Percentiles rank a stretch among this genome's conserved stretches.
These are phyloP conservation scores for Stratiolaelaps scimitus DNA, from an alignment of 1,140 invertebrate genomes.

Conservation along the genomic window DNA sequence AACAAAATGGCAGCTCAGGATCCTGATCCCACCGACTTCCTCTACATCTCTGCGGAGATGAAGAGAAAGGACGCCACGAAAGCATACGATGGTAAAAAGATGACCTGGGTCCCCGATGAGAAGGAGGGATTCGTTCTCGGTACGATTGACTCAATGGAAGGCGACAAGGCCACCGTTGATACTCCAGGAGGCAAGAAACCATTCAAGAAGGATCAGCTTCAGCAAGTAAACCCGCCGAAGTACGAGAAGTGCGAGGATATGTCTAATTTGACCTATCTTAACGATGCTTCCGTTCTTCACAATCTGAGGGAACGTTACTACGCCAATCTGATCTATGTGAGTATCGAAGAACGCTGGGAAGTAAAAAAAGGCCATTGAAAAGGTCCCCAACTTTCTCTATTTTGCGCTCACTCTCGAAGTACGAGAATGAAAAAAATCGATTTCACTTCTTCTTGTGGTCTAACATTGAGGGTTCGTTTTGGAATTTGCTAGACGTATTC, in stretches of 20 bases:
- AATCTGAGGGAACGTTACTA: slow-evolving; percentile 92
- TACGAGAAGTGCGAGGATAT: slow-evolving; percentile 98
- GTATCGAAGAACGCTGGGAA: slow-evolving; percentile 43
- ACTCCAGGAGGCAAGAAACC: slow-evolving; percentile 65
- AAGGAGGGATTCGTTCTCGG: slow-evolving; percentile 93
- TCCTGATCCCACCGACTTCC: slow-evolving; percentile 84
- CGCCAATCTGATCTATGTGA: slow-evolving; percentile 92
- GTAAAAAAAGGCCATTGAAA: not conserved
- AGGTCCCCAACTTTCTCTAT: too few species aligned
- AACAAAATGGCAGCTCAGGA: slow-evolving; percentile 44
- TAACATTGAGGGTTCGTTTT: not conserved
- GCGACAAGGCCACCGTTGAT: slow-evolving; percentile 82
- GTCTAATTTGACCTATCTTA: slow-evolving; percentile 95
- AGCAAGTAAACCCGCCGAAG: slow-evolving; percentile 94
- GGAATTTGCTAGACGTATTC: slow-evolving; percentile 77
- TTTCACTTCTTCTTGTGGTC: not conserved
- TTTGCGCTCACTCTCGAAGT: too few species aligned
- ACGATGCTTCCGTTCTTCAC: slow-evolving; percentile 90
- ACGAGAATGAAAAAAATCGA: not conserved
- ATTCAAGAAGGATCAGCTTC: slow-evolving; percentile 75
- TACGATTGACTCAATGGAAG: slow-evolving; percentile 95
- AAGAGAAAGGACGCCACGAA: slow-evolving; percentile 92
- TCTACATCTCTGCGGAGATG: slow-evolving; percentile 86
- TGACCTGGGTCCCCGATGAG: slow-evolving; percentile 94
- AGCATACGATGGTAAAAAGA: slow-evolving; percentile 98